Evolutionary conservation across 2,888 invertebrate species (phyloP).

Genomic region (Drosophila birchii): DNA sequence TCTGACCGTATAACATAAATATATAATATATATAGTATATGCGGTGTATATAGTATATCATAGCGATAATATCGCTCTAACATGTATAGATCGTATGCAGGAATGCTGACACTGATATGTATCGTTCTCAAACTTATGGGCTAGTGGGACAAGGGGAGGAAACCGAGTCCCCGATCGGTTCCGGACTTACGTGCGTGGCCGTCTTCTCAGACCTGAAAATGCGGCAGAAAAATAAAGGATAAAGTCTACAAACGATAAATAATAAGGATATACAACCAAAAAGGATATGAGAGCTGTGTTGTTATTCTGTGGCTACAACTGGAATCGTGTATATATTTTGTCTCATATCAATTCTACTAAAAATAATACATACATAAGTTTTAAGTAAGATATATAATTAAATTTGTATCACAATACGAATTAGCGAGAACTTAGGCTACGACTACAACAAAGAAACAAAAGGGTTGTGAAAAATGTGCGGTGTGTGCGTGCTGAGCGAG

Average conservation of each 20-base stretch:
- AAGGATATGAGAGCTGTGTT: conserved; percentile 47
- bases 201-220: conserved; percentile 24
- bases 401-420: conserved; percentile 77
- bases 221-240: not conserved
- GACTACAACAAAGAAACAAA: conserved; percentile 72
- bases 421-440: conserved; percentile 78
- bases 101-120: conserved; percentile 75
- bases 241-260: conserved; percentile 39
- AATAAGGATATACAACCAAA: conserved; percentile 46
- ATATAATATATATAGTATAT: conserved; percentile 32
- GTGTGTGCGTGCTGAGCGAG: conserved; percentile 69
- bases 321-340: conserved; percentile 71
- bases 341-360: conserved; percentile 73
- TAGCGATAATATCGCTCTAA: conserved; percentile 24
- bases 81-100: conserved; percentile 52
- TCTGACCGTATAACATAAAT: conserved; percentile 59
- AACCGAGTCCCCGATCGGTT: conserved; percentile 23
- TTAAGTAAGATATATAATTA: conserved; percentile 63
- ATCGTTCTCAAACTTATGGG: conserved; percentile 69
- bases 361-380: conserved; percentile 74
- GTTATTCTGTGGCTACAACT: conserved; percentile 52
- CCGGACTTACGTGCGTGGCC: conserved; percentile 44
- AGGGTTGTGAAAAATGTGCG: conserved; percentile 36
- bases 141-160: conserved; percentile 42
- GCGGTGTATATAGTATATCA: conserved; percentile 47